Conservation (phyloP, 2,888 invertebrate species). For the Drosophila subquinaria region DNA sequence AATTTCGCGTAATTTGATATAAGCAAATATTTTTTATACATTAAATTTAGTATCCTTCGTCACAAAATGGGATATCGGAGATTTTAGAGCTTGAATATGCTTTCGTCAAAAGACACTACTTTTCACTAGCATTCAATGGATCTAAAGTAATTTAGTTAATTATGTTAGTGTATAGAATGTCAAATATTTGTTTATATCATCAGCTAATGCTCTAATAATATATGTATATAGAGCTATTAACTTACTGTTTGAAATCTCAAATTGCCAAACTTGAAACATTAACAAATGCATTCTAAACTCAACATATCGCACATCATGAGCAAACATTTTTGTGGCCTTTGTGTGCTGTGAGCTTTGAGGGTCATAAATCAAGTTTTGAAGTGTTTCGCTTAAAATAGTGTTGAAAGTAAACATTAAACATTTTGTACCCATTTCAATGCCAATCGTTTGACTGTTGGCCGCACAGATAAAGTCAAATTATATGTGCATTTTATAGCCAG, state of each 20-base stretch:
- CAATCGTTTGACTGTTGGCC: conserved; percentile 62
- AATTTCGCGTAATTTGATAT: too few species aligned
- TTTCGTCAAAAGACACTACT: too few species aligned
- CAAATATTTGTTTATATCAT: neutral
- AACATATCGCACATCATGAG: conserved; percentile 13
- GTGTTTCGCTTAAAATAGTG: conserved; percentile 31
- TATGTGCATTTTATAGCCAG: conserved; percentile 49
- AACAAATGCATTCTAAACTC: conserved; percentile 24
- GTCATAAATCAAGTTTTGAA: conserved; percentile 53
- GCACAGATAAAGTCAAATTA: conserved; percentile 76
- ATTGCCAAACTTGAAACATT: conserved; percentile 15
- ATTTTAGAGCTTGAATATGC: too few species aligned
- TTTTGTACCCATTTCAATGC: conserved; percentile 64
- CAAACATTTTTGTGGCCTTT: neutral
- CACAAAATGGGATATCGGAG: too few species aligned
- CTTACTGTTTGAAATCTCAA: conserved; percentile 2
- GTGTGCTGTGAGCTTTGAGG: neutral
- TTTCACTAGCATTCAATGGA: neutral
- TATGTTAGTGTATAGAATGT: neutral
- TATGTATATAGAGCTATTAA: neutral
- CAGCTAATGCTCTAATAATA: neutral
- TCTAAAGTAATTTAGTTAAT: neutral
- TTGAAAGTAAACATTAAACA: conserved; percentile 43
- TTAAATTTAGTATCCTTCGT: too few species aligned
- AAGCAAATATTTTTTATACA: too few species aligned